phyloP scores from a whole-genome alignment of 2,113 vertebrate species.

The Lepisosteus osseus region DNA sequence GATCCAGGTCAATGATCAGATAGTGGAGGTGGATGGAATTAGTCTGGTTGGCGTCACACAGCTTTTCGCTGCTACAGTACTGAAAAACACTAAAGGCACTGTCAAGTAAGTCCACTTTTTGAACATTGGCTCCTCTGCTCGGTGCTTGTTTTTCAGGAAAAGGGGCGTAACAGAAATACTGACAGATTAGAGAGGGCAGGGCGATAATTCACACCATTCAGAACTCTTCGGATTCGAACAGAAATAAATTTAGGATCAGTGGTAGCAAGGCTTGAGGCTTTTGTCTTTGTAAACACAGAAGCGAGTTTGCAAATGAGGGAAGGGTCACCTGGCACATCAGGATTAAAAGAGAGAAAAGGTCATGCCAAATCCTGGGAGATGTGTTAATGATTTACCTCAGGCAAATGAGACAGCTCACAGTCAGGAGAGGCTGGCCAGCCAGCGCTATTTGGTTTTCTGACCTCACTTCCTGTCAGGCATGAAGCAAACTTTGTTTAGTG shows the following conservation, averaged over 20 bases:
- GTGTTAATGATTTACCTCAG: constrained; percentile 39
- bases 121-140: no score
- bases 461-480: constrained; percentile 2
- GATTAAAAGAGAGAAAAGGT: neutral
- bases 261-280: no score
- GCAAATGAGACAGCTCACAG: constrained; percentile 25
- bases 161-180: no score
- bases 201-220: no score
- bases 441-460: neutral
- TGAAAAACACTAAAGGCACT: constrained; percentile 89
- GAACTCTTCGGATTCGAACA: no score
- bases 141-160: no score
- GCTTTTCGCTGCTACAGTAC: constrained; percentile 85
- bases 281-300: no score
- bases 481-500: neutral
- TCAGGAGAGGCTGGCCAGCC: neutral
- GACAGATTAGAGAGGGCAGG: no score
- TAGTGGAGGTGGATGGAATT: constrained; percentile 86
- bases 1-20: constrained; percentile 90
- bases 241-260: no score
- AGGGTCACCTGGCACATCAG: neutral
- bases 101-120: constrained; percentile 68
- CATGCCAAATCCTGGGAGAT: neutral
- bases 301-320: no score
- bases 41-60: constrained; percentile 90